Conservation (phyloP, 2,888 invertebrate genomes). For the Lacanobia oleracea region DNA sequence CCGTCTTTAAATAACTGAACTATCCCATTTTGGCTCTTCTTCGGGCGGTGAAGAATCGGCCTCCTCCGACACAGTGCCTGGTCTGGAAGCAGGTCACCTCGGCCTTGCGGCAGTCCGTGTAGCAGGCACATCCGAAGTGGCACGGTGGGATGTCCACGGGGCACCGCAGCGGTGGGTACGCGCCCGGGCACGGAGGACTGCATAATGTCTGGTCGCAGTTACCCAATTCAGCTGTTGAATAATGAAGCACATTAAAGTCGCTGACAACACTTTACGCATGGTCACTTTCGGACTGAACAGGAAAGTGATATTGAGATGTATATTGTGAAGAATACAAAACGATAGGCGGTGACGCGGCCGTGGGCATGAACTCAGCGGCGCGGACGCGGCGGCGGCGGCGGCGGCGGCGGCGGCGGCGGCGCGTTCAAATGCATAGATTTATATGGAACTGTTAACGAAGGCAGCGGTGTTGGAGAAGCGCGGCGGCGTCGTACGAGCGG, state of each 20-base stretch:
- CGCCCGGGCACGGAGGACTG: slow-evolving; percentile 68
- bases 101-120: slow-evolving; percentile 63
- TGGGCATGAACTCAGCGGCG: too few relatives aligned
- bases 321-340: too few relatives aligned
- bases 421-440: too few relatives aligned
- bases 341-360: too few relatives aligned
- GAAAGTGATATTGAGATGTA: too few relatives aligned
- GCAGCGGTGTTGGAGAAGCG: too few relatives aligned
- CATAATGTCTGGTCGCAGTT: slow-evolving; percentile 71
- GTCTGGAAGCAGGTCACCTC: slow-evolving; percentile 69
- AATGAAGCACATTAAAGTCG: background rate
- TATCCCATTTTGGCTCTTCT: slow-evolving; percentile 26
- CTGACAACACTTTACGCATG: background rate
- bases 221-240: slow-evolving; percentile 14
- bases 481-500: too few relatives aligned
- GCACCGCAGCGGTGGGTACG: slow-evolving; percentile 70
- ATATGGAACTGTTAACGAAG: too few relatives aligned
- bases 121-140: slow-evolving; percentile 72
- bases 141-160: slow-evolving; percentile 69
- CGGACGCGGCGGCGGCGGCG: too few relatives aligned
- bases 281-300: too few relatives aligned
- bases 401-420: too few relatives aligned
- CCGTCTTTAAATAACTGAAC: background rate
- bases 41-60: slow-evolving; percentile 54
- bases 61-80: slow-evolving; percentile 63